Conservation (phyloP, 2,888 invertebrate genomes). For the Campoletis raptor region DNA sequence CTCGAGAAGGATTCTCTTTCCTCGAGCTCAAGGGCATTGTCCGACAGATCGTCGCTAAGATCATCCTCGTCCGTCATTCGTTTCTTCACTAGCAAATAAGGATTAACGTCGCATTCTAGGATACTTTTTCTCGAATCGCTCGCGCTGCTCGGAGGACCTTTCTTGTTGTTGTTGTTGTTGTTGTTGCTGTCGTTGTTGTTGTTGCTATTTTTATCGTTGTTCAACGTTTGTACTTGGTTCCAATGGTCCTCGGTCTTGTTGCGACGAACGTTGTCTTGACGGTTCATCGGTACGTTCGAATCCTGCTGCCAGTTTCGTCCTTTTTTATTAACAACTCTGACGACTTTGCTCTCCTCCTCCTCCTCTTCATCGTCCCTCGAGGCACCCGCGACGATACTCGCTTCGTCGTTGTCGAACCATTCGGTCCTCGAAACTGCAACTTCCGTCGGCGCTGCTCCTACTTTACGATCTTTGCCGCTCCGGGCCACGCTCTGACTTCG, state of each 20-base stretch:
- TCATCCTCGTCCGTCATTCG: constrained; percentile 80
- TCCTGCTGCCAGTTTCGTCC: constrained; percentile 73
- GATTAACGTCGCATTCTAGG: constrained; percentile 93
- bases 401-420: constrained; percentile 77
- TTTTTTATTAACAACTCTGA: constrained; percentile 71
- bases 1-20: constrained; percentile 72
- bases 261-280: constrained; percentile 51
- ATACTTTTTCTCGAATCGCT: constrained; percentile 87
- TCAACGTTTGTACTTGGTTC: constrained; percentile 62
- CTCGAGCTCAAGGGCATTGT: constrained; percentile 77
- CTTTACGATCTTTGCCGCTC: constrained; percentile 70
- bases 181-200: not conserved
- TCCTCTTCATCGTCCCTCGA: constrained; percentile 71
- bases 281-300: constrained; percentile 14
- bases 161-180: not conserved
- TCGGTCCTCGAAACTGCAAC: constrained; percentile 76
- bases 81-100: constrained; percentile 91
- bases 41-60: constrained; percentile 84
- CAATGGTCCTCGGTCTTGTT: constrained; percentile 66
- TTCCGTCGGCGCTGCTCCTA: constrained; percentile 40
- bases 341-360: constrained; percentile 68
- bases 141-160: constrained; percentile 1
- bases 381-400: constrained; percentile 68
- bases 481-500: constrained; percentile 85
- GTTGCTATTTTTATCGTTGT: constrained; percentile 1